These are phyloP conservation scores for Hydrochoerus hydrochaeris DNA, from an alignment of 2,113 vertebrate genomes.

Conservation along the genomic window DNA sequence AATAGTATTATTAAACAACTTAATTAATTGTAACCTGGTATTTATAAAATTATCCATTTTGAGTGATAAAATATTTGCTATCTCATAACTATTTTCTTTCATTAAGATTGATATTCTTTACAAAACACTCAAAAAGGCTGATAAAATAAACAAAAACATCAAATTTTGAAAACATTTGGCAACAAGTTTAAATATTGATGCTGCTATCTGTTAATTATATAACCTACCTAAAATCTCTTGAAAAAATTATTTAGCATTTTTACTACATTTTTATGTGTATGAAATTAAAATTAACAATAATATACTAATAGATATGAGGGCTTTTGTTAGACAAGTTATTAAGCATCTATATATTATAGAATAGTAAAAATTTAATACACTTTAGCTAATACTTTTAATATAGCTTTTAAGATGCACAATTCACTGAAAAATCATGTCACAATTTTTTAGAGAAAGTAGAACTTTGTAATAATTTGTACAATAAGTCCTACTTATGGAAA, in stretches of 20 bases:
- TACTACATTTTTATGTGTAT: background rate
- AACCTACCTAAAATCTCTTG: background rate
- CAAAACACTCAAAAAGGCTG: background rate
- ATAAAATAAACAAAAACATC: background rate
- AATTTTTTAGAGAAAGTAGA: background rate
- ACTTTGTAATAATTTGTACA: background rate
- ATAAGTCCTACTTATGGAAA: background rate
- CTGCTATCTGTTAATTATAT: background rate
- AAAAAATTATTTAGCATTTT: conserved; percentile 16
- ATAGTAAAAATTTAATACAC: background rate
- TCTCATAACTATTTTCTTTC: background rate
- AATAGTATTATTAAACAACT: background rate
- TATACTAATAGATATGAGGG: background rate
- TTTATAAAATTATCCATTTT: conserved; percentile 8
- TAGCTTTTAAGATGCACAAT: background rate
- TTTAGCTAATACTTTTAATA: background rate
- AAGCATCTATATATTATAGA: background rate
- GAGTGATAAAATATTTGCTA: background rate
- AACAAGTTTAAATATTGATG: background rate
- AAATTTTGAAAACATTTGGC: background rate
- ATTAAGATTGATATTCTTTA: background rate
- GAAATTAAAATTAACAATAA: background rate
- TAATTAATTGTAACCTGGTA: background rate
- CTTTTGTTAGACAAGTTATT: background rate
- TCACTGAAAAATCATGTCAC: background rate